Percentiles rank a stretch among this genome's conserved stretches.
Evolutionary conservation across 2,888 invertebrate species (phyloP).

Genomic region (Mythimna vitellina): DNA sequence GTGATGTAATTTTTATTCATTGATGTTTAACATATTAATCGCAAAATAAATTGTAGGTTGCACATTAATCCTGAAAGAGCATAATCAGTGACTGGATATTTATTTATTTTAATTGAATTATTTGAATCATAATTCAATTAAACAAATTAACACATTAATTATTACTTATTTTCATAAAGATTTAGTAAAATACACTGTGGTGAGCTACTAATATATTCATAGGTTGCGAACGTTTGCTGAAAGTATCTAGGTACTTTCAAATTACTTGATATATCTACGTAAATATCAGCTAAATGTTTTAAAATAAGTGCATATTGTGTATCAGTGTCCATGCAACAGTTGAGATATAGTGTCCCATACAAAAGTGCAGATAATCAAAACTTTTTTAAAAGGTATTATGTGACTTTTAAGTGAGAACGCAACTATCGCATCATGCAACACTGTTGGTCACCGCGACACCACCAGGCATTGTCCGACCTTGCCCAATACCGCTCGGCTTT

Average conservation of each 20-base stretch:
- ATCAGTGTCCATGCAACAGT: neutral
- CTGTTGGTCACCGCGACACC: slow-evolving; percentile 9
- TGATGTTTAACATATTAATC: neutral
- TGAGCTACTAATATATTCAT: too few relatives aligned
- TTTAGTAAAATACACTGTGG: too few relatives aligned
- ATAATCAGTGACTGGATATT: neutral
- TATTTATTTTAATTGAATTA: neutral
- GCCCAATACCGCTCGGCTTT: slow-evolving; percentile 19
- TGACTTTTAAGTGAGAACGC: slow-evolving; percentile 14
- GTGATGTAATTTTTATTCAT: slow-evolving; percentile 32
- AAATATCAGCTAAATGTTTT: too few relatives aligned
- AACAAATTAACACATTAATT: neutral
- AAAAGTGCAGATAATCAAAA: neutral
- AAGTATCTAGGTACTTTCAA: too few relatives aligned
- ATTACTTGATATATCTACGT: too few relatives aligned
- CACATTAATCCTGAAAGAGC: neutral
- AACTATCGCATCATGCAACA: slow-evolving; percentile 21
- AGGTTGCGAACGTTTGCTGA: too few relatives aligned
- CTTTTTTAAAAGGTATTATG: slow-evolving; percentile 23
- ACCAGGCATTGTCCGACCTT: slow-evolving; percentile 24
- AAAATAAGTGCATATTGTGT: too few relatives aligned
- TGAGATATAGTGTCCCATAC: neutral
- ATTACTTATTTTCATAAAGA: neutral
- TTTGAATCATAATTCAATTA: neutral
- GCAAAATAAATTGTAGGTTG: neutral